These are phyloP conservation scores for Callionymus lyra DNA, from an alignment of 2,113 vertebrate genomes.

Conservation along the genomic window DNA sequence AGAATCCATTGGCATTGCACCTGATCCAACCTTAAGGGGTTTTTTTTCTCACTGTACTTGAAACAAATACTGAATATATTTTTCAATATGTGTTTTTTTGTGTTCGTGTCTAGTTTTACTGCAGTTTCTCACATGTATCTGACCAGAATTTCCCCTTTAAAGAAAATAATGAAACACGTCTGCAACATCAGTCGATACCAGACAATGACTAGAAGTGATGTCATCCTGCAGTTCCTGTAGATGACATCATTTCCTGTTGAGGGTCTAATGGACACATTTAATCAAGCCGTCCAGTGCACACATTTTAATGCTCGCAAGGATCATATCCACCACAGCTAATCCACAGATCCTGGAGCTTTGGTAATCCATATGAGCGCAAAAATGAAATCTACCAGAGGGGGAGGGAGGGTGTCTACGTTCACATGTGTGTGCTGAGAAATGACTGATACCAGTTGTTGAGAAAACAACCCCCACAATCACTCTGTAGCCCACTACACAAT, in stretches of 20 bases:
- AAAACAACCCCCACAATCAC: slow-evolving; percentile 22
- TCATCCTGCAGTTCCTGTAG: slow-evolving; percentile 43
- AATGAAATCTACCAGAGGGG: slow-evolving; percentile 3
- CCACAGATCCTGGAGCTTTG: slow-evolving; percentile 9
- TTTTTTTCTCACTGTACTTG: no score
- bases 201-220: slow-evolving; percentile 38
- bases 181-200: slow-evolving; percentile 28
- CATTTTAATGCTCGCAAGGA: slow-evolving; percentile 1
- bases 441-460: slow-evolving; percentile 24
- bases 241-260: slow-evolving; percentile 46
- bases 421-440: slow-evolving; percentile 13
- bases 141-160: no score
- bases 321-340: slow-evolving; percentile 17
- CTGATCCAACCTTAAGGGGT: no score
- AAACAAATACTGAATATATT: no score
- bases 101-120: no score
- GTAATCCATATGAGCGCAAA: slow-evolving; percentile 34
- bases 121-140: no score
- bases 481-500: slow-evolving; percentile 8
- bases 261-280: slow-evolving; percentile 32
- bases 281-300: slow-evolving; percentile 19
- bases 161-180: not conserved
- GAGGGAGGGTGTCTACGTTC: slow-evolving; percentile 8
- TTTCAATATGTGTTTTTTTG: no score
- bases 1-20: no score